Base-by-base conservation (phyloP, 2,797 vertebrate species). In the Gymnoscopelus microlampas region DNA sequence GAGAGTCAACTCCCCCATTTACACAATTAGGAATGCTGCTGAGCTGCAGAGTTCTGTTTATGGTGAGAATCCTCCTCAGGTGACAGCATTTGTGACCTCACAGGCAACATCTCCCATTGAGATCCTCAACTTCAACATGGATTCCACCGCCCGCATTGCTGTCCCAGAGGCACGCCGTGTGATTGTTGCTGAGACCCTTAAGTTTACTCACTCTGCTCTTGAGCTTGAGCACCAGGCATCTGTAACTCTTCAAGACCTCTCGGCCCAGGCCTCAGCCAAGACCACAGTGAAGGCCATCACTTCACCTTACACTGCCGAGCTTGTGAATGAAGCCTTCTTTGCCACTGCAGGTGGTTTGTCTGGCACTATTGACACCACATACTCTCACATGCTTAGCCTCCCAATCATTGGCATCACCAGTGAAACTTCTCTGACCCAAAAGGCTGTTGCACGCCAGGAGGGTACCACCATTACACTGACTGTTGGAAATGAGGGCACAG, bases 1-100 rank as follows among this genome's bases (percentile, higher is more conserved):
- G 71, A 95, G 73, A 90, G 73, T 98, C n/a, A 85, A 80, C 0
- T 94, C 94, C 84, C 96, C 98, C 14, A 87, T 97, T 84, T 96
- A 98, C 79, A 90, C 66, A 0, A 53, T 97, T 23, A 94, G 90
- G 60, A 93, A 92, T 12, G 86, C 86, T 77, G 95, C 88, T 79
- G 92, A 94, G 67, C 53, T 98, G 74, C 84, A 88, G 58, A 99
- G 98, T 74, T 75, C 90, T 55, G 97, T 95, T 35, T 76, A 87
- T 68, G 93, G 68, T 60, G 71, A 69, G 65, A 87, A 82, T 56
- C 92, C 76, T 53, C 95, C 94, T 67, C 91, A 95, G 79, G 90
- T 98, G 47, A 86, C 89, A 50, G 95, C 92, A 70, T 92, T 91
- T 12, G 7, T 98, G 23, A 87, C 79, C 12, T 95, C 95, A 50